Evolutionary conservation across 2,888 invertebrate genomes (phyloP).

Genomic region (Malthinus flaveolus): DNA sequence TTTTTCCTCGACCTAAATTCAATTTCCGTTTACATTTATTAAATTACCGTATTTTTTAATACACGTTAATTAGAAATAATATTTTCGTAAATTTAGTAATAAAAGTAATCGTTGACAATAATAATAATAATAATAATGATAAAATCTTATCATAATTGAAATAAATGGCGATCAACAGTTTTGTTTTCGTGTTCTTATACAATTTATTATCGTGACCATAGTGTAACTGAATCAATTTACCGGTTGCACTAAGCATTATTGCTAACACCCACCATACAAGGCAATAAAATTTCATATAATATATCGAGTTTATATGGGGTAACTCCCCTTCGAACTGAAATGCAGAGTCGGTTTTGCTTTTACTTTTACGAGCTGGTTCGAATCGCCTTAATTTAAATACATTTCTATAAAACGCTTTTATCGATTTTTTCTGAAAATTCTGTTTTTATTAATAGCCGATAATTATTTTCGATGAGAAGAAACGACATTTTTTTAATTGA

Average conservation of each 20-base stretch:
- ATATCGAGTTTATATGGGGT: conserved; percentile 49
- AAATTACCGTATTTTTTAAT: neutral
- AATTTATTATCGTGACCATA: conserved; percentile 34
- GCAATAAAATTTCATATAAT: conserved; percentile 56
- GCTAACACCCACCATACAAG: conserved; percentile 51
- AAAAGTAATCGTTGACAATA: neutral
- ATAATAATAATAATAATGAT: neutral
- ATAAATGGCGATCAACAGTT: conserved; percentile 21
- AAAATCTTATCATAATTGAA: neutral
- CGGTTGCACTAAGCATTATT: conserved; percentile 50
- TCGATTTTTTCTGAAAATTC: no score
- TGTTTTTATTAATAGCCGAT: no score
- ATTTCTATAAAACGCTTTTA: neutral
- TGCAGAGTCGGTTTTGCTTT: conserved; percentile 16
- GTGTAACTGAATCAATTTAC: conserved; percentile 52
- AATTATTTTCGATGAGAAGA: no score
- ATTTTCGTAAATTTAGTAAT: neutral
- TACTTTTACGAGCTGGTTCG: conserved; percentile 8
- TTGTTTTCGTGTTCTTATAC: conserved; percentile 14
- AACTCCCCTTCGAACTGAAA: conserved; percentile 20
- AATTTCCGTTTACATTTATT: no score
- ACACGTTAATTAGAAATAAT: neutral
- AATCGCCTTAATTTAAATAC: conserved; percentile 5
- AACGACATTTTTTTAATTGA: no score
- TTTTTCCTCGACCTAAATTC: no score